Percentiles rank a stretch among this genome's conserved stretches.
Evolutionary conservation across 1,140 invertebrate species (phyloP).

Genomic region (Marisa cornuarietis): DNA sequence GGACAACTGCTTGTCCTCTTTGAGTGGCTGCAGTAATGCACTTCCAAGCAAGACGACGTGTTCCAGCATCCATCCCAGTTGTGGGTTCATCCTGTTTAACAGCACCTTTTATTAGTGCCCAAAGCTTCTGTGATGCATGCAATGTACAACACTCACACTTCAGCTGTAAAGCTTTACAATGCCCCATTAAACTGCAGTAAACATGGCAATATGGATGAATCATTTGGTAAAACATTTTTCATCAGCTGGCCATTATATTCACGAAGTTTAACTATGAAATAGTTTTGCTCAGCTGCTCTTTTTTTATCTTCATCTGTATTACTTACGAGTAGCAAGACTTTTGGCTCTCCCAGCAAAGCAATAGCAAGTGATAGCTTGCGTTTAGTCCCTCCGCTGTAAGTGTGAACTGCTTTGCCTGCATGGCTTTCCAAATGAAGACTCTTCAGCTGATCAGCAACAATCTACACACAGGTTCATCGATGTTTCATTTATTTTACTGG

Average conservation of each 20-base stretch:
- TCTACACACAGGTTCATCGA: conserved; percentile 29
- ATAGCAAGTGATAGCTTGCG: conserved; percentile 67
- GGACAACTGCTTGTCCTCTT: conserved; percentile 53
- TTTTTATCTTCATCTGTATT: background rate
- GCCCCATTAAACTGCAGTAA: no score
- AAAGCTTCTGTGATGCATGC: no score
- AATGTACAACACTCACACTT: no score
- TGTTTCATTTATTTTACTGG: no score
- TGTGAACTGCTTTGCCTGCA: conserved; percentile 55
- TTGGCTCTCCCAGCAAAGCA: conserved; percentile 66
- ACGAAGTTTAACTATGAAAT: no score
- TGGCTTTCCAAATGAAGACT: conserved; percentile 55
- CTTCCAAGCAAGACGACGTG: conserved; percentile 65
- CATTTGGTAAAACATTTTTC: no score
- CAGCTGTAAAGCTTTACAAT: no score
- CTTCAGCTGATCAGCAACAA: conserved; percentile 54
- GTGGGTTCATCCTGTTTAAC: conserved; percentile 68
- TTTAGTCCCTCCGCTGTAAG: conserved; percentile 67
- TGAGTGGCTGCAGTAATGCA: conserved; percentile 49
- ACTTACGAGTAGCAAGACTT: conserved; percentile 64
- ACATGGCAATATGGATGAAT: no score
- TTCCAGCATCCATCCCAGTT: conserved; percentile 68
- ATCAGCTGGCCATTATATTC: no score
- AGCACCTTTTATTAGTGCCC: no score
- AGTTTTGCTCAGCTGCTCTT: background rate